Conservation (phyloP, 2,797 vertebrate species). For the Cynopterus sphinx region DNA sequence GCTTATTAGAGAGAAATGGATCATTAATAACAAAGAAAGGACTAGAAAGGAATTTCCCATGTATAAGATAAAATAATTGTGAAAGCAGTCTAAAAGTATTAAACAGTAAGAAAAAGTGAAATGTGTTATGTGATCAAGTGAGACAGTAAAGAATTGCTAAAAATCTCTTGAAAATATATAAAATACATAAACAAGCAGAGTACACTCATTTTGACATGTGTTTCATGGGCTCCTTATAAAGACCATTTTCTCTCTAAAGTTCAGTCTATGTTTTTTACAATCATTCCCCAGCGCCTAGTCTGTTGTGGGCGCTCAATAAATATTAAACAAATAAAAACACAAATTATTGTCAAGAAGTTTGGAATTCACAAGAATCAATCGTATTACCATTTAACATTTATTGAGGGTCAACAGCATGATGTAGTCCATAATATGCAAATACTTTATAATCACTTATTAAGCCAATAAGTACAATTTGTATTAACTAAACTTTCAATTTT, state of each 20-base stretch:
- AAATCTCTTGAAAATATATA: neutral
- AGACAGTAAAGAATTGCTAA: neutral
- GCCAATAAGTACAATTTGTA: conserved; percentile 49
- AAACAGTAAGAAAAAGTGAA: neutral
- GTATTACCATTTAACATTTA: conserved; percentile 78
- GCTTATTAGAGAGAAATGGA: neutral
- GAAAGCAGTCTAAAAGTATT: neutral
- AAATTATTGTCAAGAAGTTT: conserved; percentile 38
- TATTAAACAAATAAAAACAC: conserved; percentile 71
- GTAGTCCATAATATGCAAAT: conserved; percentile 61
- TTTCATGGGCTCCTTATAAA: neutral
- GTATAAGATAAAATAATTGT: neutral
- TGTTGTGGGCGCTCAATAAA: conserved; percentile 80
- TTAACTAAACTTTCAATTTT: conserved; percentile 22
- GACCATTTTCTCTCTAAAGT: neutral
- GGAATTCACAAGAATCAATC: conserved; percentile 72
- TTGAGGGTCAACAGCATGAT: conserved; percentile 78
- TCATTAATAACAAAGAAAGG: neutral
- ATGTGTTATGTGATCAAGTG: neutral
- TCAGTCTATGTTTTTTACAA: neutral
- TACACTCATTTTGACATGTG: neutral
- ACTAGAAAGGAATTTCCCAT: neutral
- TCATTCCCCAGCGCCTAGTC: conserved; percentile 52
- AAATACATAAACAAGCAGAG: neutral
- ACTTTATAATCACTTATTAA: conserved; percentile 48